phyloP scores from a whole-genome alignment of 2,797 vertebrate species.

The Sebastes cheni region DNA sequence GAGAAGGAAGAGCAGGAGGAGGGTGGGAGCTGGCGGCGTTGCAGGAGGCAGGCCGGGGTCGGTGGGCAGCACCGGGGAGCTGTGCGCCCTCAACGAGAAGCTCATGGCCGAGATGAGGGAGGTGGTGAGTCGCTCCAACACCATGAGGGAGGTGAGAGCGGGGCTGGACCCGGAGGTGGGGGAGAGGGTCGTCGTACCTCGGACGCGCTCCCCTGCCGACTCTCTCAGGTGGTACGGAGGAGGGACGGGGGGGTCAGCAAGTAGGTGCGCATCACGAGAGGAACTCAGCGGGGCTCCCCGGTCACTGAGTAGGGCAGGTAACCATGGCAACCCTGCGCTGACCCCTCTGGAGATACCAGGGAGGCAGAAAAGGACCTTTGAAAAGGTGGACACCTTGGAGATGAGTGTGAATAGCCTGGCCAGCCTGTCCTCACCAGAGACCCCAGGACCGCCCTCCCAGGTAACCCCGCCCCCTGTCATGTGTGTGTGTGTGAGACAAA shows the following conservation, averaged over 20 bases:
- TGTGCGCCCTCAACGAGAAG: conserved; percentile 88
- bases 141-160: conserved; percentile 82
- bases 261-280: conserved; percentile 82
- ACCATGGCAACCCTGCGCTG: conserved; percentile 64
- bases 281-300: conserved; percentile 72
- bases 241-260: conserved; percentile 46
- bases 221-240: conserved; percentile 80
- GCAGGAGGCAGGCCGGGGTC: conserved; percentile 85
- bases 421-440: conserved; percentile 83
- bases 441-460: conserved; percentile 82
- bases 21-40: conserved; percentile 71
- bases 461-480: conserved; percentile 63
- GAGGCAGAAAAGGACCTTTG: conserved; percentile 91
- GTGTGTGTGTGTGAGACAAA: not conserved
- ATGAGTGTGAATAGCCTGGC: conserved; percentile 85
- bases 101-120: conserved; percentile 92
- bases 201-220: conserved; percentile 85
- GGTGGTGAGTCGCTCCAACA: conserved; percentile 89
- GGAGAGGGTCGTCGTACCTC: conserved; percentile 71
- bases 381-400: conserved; percentile 92
- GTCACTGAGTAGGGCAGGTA: conserved; percentile 78
- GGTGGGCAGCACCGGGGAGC: conserved; percentile 89
- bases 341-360: conserved; percentile 77
- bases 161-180: conserved; percentile 81
- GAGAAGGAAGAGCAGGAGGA: conserved; percentile 87